Percentiles rank a stretch among this genome's conserved stretches.
phyloP scores from a whole-genome alignment of 1,140 invertebrate genomes.

The Ips nitidus region DNA sequence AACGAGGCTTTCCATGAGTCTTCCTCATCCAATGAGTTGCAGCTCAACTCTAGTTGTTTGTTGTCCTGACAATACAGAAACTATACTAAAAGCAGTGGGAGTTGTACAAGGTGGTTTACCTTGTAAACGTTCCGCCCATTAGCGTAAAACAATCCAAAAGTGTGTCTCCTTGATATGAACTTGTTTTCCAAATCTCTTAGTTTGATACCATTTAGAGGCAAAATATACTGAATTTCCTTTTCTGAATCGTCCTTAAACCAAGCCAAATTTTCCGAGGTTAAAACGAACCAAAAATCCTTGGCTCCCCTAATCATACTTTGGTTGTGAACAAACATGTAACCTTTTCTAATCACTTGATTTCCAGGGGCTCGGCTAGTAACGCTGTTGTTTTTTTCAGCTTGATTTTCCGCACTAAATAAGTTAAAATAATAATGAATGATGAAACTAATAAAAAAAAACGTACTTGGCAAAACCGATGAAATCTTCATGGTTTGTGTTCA shows the following conservation, averaged over 20 bases:
- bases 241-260: slow-evolving; percentile 99
- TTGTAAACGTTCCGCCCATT: slow-evolving; percentile 95
- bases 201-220: slow-evolving; percentile 95
- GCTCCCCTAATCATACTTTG: slow-evolving; percentile 94
- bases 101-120: slow-evolving; percentile 53
- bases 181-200: slow-evolving; percentile 86
- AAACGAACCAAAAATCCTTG: slow-evolving; percentile 97
- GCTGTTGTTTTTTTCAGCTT: slow-evolving; percentile 88
- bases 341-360: slow-evolving; percentile 98
- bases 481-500: slow-evolving; percentile 99
- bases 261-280: slow-evolving; percentile 97
- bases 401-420: slow-evolving; percentile 85
- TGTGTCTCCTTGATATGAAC: slow-evolving; percentile 96
- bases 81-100: background rate
- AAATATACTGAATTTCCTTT: slow-evolving; percentile 99
- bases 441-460: slow-evolving; percentile 51
- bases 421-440: slow-evolving; percentile 21
- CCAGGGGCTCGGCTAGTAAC: slow-evolving; percentile 80
- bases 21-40: slow-evolving; percentile 96
- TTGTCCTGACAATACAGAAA: slow-evolving; percentile 68
- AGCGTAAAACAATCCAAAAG: slow-evolving; percentile 97
- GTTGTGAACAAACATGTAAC: slow-evolving; percentile 97
- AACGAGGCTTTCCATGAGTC: slow-evolving; percentile 99
- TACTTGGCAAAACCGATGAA: slow-evolving; percentile 99
- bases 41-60: slow-evolving; percentile 95